Base-by-base conservation (phyloP, 2,113 vertebrate species). In the Pachycephala philippinensis region DNA sequence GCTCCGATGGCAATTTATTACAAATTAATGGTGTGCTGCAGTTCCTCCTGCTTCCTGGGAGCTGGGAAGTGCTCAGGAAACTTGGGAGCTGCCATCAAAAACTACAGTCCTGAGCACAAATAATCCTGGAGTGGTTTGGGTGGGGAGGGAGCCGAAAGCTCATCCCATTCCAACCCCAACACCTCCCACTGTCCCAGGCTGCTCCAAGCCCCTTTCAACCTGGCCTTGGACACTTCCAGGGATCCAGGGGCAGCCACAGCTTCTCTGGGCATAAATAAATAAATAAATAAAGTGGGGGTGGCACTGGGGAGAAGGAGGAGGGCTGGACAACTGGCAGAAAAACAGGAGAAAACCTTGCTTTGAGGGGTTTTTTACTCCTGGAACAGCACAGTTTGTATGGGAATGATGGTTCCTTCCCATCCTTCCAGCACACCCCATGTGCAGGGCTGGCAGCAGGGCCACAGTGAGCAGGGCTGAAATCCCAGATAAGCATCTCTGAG, bases 1-100 rank as follows among this genome's bases (percentile, higher is more conserved):
- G 20, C 90, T 96, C 93, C 79, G 40, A 37, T 17, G 44, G 77
- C 84, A 39, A 87, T 94, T 90, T 93, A 93, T 95, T 89, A 93
- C 88, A 84, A 88, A 95, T 95, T 89, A 96, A 96, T 95, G 66
- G 82, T 54, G 7, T 10, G 85, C 72, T 70, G 79, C 64, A 42
- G 14, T 7, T 42, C 84, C 82, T 86, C 37, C 82, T 66, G 82
- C 72, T 27, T 2, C 60, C 20, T 1, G 59, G 47, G 76, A 78
- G 18, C 66, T 3, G 40, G 64, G 30, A 40, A 66, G 6, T 23
- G 45, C 3, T 11, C 66, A 52, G 87, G 22, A 50, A 82, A 44
- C 42, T 8, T 49, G 0, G 0, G 33, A 66, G 56, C 66, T 87
- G 72, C 64, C 56, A 31, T 5, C 9, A 63, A 71, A 21, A 19